These are phyloP conservation scores for Hydropsyche tenuis DNA, from an alignment of 1,140 invertebrate genomes.

Conservation along the genomic window DNA sequence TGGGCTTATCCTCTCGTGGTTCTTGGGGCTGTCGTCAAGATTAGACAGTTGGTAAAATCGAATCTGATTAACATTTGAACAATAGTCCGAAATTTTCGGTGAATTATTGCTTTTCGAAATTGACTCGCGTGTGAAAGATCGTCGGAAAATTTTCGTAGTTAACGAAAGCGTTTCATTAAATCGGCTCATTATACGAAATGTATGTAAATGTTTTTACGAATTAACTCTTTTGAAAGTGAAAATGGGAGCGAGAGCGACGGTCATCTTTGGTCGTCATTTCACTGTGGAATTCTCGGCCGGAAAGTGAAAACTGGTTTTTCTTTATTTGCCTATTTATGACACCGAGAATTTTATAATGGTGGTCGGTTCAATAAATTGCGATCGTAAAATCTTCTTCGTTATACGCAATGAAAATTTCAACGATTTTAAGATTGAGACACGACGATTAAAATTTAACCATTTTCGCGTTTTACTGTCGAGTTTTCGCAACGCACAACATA, in stretches of 20 bases:
- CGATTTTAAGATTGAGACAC: too few relatives aligned
- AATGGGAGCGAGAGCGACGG: background rate
- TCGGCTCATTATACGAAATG: too few relatives aligned
- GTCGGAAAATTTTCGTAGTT: too few relatives aligned
- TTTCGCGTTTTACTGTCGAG: too few relatives aligned
- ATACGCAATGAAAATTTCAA: too few relatives aligned
- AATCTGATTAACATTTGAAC: background rate
- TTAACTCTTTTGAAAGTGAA: background rate
- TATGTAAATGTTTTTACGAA: background rate
- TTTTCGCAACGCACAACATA: background rate
- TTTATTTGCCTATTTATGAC: background rate
- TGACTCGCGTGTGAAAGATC: background rate
- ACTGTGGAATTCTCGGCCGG: slow-evolving; percentile 2
- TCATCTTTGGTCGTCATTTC: background rate
- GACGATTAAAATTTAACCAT: too few relatives aligned
- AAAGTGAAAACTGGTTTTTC: background rate
- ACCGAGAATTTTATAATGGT: too few relatives aligned
- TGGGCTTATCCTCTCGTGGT: background rate
- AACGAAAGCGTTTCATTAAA: too few relatives aligned
- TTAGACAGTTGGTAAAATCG: slow-evolving; percentile 7
- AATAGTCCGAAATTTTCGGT: too few relatives aligned
- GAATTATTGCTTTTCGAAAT: too few relatives aligned
- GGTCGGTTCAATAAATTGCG: too few relatives aligned
- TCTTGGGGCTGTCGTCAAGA: background rate
- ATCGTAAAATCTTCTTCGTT: too few relatives aligned